Evolutionary conservation across 2,888 invertebrate genomes (phyloP), one percentile per base, ranked within the genome.

Genomic region (Synergus japonicus): DNA sequence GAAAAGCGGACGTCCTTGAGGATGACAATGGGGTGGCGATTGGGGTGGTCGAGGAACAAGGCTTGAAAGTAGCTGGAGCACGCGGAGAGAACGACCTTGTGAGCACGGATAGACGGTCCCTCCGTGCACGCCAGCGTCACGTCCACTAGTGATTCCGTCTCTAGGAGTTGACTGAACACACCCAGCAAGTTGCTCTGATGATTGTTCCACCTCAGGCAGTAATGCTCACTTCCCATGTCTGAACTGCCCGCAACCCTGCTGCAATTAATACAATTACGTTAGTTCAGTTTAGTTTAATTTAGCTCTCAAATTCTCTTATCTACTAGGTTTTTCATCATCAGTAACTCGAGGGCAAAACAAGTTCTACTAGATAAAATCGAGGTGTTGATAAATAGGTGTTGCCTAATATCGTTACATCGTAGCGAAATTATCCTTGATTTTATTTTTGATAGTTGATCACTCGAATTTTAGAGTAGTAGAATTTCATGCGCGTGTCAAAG

Each of bases 171-270:
- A 95, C 97, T 97, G 95, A 98, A 98, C 93, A 97, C 97, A 94
- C 97, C 97, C 95, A 98, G 96, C 95, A 98, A 96, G 96, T 98
- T 98, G 95, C 97, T 97, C 96, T 97, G 97, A 97, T 98, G 97
- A 97, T 98, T 97, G 96, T 97, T 98, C 97, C 97, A 98, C 96
- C 97, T 97, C 95, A 98, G 96, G 95, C 97, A 97, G 96, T 97
- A 98, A 95, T 97, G 97, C 96, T 98, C 97, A 97, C 97, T 97
- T 96, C 97, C 97, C 97, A 97, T 97, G 96, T 97, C 97, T 97
- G 95, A 96, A 96, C 96, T 95, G 96, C 96, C 95, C 96, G 95
- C 96, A 96, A 94, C 93, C 90, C 91, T 91, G 91, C 91, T 91
- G 89, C 84, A 87, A 87, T 73, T 22, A 64, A 65, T 77, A 77